Evolutionary conservation across 2,888 invertebrate species (phyloP).

Genomic region (Catocala fraxini): DNA sequence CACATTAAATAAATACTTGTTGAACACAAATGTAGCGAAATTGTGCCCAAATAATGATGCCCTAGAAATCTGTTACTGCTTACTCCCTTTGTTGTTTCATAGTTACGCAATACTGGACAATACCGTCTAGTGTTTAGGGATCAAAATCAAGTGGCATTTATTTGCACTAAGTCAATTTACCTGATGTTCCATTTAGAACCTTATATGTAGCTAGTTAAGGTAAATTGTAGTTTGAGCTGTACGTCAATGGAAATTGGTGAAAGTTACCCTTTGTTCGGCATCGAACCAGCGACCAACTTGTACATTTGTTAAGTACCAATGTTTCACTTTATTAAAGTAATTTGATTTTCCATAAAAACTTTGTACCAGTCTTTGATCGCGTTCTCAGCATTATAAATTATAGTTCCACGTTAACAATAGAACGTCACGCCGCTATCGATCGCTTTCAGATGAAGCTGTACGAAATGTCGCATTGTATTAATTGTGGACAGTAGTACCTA

Average conservation of each 20-base stretch:
- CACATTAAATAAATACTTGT: slow-evolving; percentile 24
- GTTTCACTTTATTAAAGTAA: slow-evolving; percentile 16
- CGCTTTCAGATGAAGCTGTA: too few relatives aligned
- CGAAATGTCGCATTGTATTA: too few relatives aligned
- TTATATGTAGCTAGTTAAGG: background rate
- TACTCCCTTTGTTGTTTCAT: slow-evolving; percentile 23
- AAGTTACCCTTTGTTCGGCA: slow-evolving; percentile 41
- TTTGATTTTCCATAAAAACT: slow-evolving; percentile 21
- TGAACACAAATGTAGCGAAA: slow-evolving; percentile 21
- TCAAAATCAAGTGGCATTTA: background rate
- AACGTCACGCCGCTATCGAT: too few relatives aligned
- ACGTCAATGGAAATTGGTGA: slow-evolving; percentile 30
- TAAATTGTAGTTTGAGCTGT: slow-evolving; percentile 9
- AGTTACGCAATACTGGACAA: slow-evolving; percentile 8
- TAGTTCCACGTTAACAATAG: too few relatives aligned
- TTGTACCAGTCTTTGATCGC: slow-evolving; percentile 5
- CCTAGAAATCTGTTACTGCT: slow-evolving; percentile 25
- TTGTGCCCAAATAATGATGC: slow-evolving; percentile 32
- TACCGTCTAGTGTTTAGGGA: background rate
- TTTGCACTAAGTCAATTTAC: slow-evolving; percentile 8
- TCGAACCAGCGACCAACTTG: slow-evolving; percentile 28
- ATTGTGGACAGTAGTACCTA: too few relatives aligned
- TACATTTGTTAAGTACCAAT: slow-evolving; percentile 19
- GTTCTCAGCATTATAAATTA: background rate
- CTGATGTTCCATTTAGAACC: slow-evolving; percentile 11